phyloP scores from a whole-genome alignment of 2,113 vertebrate species.

The Scomber colias region DNA sequence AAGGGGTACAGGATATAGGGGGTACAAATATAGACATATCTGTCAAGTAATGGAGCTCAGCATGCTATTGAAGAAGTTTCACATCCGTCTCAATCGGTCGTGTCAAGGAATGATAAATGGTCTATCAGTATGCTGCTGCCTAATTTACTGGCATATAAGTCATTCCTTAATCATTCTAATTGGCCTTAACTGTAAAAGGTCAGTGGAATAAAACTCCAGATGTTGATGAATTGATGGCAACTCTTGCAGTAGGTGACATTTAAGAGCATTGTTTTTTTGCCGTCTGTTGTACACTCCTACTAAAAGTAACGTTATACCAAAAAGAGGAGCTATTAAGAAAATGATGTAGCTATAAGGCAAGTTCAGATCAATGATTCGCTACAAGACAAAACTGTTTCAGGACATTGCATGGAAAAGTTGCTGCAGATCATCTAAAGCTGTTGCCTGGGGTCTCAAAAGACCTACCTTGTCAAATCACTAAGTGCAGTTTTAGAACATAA shows the following conservation, averaged over 20 bases:
- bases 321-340: not conserved
- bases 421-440: too few species aligned
- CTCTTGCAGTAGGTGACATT: slow-evolving; percentile 60
- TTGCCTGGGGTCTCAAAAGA: too few species aligned
- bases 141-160: slow-evolving; percentile 41
- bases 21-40: slow-evolving; percentile 10
- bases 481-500: too few species aligned
- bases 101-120: slow-evolving; percentile 54
- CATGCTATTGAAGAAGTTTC: slow-evolving; percentile 12
- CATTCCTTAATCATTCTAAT: slow-evolving; percentile 65
- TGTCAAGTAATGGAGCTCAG: slow-evolving; percentile 22
- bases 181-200: slow-evolving; percentile 65
- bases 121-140: slow-evolving; percentile 20
- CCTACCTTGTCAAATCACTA: too few species aligned
- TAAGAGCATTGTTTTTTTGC: slow-evolving; percentile 29
- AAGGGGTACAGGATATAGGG: not conserved
- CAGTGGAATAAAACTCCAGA: slow-evolving; percentile 49
- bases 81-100: slow-evolving; percentile 34
- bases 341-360: not conserved
- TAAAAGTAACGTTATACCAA: not conserved
- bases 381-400: too few species aligned
- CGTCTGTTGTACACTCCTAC: not conserved
- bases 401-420: too few species aligned
- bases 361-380: too few species aligned
- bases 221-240: slow-evolving; percentile 52